A percentile compares a stretch with the other conserved stretches of the same genome.
Evolutionary conservation across 2,888 invertebrate species (phyloP).

Genomic region (Antheraea assamensis): DNA sequence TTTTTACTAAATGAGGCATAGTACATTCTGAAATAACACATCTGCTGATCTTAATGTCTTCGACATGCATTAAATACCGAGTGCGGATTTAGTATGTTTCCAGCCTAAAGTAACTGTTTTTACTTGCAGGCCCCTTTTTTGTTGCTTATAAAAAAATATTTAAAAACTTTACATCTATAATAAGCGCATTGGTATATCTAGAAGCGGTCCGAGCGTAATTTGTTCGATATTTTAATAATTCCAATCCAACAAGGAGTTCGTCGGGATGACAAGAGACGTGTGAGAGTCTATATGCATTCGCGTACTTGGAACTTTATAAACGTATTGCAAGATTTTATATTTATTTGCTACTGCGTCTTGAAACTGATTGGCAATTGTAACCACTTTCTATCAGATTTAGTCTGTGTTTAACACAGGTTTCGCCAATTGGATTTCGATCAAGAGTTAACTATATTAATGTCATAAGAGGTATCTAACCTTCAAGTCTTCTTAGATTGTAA

Average conservation of each 20-base stretch:
- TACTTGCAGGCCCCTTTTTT: background rate
- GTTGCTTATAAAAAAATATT: background rate
- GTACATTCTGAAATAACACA: background rate
- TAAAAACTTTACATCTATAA: conserved; percentile 30
- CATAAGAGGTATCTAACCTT: too few relatives aligned
- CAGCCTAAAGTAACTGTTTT: background rate
- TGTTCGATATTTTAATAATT: conserved; percentile 36
- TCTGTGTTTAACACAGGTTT: too few relatives aligned
- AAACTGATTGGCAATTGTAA: background rate
- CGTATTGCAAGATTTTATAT: background rate
- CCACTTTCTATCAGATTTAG: background rate
- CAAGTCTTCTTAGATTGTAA: too few relatives aligned
- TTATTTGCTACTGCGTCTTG: background rate
- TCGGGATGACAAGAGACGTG: conserved; percentile 29
- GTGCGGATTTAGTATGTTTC: background rate
- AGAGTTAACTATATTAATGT: too few relatives aligned
- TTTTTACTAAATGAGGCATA: background rate
- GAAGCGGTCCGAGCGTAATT: conserved; percentile 48
- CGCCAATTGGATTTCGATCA: too few relatives aligned
- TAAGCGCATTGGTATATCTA: conserved; percentile 45
- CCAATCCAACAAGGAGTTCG: conserved; percentile 37
- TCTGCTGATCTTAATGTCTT: background rate
- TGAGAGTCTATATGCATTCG: background rate
- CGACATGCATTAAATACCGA: background rate
- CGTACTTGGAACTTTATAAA: background rate